Conservation (phyloP, 2,888 invertebrate species). For the Ectemnius lituratus region DNA sequence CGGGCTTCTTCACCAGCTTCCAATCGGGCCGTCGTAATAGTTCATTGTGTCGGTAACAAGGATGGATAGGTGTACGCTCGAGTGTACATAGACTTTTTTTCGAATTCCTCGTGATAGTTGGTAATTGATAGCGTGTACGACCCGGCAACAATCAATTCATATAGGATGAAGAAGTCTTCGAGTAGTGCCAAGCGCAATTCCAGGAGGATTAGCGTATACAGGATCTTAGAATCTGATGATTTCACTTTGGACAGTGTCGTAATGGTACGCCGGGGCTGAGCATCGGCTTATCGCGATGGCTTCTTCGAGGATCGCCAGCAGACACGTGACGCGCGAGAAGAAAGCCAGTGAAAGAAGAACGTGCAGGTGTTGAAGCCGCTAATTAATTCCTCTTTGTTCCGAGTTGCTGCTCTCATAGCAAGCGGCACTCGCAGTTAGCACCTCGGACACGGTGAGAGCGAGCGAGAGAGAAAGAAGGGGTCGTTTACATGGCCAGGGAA, state of each 20-base stretch:
- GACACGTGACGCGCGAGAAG: conserved; percentile 13
- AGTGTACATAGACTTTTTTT: no score
- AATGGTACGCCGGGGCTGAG: not conserved
- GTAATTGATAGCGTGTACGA: no score
- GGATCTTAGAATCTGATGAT: not conserved
- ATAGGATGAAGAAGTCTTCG: no score
- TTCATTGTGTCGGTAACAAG: no score
- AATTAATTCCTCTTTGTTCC: conserved; percentile 59
- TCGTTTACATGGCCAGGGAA: conserved; percentile 21
- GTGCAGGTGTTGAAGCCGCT: conserved; percentile 58
- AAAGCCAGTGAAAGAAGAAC: conserved; percentile 23
- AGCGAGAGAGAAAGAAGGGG: no score
- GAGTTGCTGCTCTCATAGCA: conserved; percentile 23
- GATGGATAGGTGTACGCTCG: no score
- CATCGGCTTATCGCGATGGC: conserved; percentile 17
- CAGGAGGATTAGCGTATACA: no score
- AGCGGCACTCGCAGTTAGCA: conserved; percentile 44
- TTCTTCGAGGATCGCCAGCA: no score
- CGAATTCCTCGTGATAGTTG: no score
- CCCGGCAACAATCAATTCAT: no score
- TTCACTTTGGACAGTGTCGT: conserved; percentile 28
- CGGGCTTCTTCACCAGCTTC: not conserved
- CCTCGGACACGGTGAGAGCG: conserved; percentile 26
- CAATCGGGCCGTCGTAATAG: no score
- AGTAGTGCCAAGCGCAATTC: no score